Conservation (phyloP, 2,797 vertebrate species). For the Otolemur crassicaudatus region DNA sequence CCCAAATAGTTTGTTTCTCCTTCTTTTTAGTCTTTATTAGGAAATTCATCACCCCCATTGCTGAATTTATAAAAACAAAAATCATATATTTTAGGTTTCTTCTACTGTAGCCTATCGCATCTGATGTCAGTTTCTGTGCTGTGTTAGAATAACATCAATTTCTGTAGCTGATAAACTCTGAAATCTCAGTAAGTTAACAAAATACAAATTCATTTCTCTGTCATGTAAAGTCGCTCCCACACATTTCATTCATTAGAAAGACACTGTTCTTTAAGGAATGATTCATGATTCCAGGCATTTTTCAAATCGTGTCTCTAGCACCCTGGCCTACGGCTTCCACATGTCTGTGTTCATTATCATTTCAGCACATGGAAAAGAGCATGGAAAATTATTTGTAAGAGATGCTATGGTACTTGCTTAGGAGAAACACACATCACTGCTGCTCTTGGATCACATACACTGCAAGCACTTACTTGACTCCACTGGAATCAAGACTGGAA, state of each 20-base stretch:
- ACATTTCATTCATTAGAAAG: background rate
- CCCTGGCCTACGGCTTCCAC: background rate
- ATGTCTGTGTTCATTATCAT: background rate
- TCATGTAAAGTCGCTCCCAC: background rate
- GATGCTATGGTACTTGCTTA: background rate
- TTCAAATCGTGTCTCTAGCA: background rate
- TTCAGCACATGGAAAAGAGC: background rate
- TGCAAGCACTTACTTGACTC: background rate
- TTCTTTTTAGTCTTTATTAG: background rate
- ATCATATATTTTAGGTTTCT: background rate
- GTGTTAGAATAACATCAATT: background rate
- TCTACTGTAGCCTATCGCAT: background rate
- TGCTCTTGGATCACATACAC: background rate
- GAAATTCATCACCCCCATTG: background rate
- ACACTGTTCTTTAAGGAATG: background rate
- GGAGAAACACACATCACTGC: background rate
- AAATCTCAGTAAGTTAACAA: constrained; percentile 4
- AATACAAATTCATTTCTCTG: background rate
- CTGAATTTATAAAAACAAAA: background rate
- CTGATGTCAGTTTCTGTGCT: background rate
- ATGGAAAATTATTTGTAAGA: background rate
- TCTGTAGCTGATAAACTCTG: constrained; percentile 9
- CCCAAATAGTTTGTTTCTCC: background rate
- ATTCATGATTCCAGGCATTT: background rate
- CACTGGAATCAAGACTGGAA: background rate